Percentiles rank a stretch among this genome's conserved stretches.
phyloP scores from a whole-genome alignment of 2,113 vertebrate species.

The Entomyzon cyanotis region DNA sequence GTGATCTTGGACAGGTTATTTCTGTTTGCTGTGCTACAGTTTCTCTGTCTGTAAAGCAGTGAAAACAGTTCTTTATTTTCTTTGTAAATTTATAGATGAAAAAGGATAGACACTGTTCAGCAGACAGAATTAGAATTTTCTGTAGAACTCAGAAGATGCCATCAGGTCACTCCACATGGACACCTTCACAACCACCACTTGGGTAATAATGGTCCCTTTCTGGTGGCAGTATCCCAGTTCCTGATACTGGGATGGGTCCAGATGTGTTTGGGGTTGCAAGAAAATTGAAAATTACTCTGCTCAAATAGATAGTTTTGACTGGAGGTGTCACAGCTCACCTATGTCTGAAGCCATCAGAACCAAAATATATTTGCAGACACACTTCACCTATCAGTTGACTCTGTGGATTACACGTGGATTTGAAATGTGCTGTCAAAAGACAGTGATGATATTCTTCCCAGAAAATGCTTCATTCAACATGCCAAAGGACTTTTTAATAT shows the following conservation, averaged over 20 bases:
- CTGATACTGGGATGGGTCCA: not conserved
- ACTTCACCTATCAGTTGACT: not conserved
- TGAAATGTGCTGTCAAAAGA: not conserved
- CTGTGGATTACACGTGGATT: not conserved
- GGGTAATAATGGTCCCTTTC: not conserved
- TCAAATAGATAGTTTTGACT: not conserved
- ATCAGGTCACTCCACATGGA: not conserved
- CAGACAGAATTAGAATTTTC: not conserved
- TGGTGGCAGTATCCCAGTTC: not conserved
- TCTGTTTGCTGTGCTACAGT: not conserved
- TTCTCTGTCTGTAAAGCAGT: not conserved
- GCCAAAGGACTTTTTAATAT: not conserved
- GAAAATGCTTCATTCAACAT: not conserved
- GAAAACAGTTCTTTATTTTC: not conserved
- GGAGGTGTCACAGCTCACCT: not conserved
- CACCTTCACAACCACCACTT: not conserved
- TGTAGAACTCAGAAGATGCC: not conserved
- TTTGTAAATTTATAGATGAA: not conserved
- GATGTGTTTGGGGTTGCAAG: not conserved
- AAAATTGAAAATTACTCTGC: not conserved
- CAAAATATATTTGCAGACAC: not conserved
- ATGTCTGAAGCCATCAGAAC: not conserved
- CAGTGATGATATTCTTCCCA: not conserved
- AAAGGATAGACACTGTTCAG: not conserved
- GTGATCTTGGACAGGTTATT: not conserved